Conservation (phyloP, 2,797 vertebrate genomes). For the Okamejei kenojei region DNA sequence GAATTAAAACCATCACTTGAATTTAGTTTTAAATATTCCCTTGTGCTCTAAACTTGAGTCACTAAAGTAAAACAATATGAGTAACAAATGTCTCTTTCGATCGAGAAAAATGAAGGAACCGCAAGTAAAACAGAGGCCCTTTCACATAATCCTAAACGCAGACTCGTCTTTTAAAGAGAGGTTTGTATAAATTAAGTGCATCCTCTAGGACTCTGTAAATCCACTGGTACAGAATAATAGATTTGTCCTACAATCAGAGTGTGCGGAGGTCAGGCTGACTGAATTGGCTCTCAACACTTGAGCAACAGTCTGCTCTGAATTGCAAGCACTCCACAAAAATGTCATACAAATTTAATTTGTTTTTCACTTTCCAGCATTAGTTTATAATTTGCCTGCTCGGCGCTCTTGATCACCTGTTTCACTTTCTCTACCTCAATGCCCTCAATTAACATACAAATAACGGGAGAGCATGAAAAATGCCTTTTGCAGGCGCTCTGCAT, state of each 20-base stretch:
- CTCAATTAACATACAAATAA: constrained; percentile 7
- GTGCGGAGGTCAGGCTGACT: background rate
- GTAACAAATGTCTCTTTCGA: background rate
- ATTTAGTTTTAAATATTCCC: background rate
- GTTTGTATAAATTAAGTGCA: no score
- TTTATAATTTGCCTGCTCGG: background rate
- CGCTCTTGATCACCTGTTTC: background rate
- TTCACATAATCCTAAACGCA: background rate
- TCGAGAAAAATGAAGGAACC: background rate
- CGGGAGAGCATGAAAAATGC: background rate
- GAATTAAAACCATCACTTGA: background rate
- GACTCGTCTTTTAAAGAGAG: background rate
- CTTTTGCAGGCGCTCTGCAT: background rate
- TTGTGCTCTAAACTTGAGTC: background rate
- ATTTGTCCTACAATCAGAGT: background rate
- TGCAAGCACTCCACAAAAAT: background rate
- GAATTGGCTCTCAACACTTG: background rate
- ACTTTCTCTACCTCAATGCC: background rate
- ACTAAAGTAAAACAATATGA: background rate
- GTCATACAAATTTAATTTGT: background rate
- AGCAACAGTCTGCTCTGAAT: background rate
- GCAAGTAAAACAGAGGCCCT: background rate
- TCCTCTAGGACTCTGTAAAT: background rate
- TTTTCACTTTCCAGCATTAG: background rate
- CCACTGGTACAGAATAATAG: background rate